A percentile compares a stretch with the other conserved stretches of the same genome.
phyloP scores from a whole-genome alignment of 2,797 vertebrate genomes.

The Enteromius anoplus region DNA sequence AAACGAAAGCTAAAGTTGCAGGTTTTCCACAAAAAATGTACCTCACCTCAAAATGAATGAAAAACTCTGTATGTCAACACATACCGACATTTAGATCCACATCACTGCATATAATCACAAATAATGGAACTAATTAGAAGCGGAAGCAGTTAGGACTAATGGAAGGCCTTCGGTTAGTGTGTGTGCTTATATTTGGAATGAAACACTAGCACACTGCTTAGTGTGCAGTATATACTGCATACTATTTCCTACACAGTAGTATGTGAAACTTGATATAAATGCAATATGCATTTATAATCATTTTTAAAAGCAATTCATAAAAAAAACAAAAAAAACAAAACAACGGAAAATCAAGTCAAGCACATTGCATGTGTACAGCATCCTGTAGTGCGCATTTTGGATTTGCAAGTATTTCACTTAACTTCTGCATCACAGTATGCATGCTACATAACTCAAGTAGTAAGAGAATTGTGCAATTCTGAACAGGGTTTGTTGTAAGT shows the following conservation, averaged over 20 bases:
- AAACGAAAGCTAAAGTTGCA: neutral
- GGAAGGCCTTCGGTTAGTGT: neutral
- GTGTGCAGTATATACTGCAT: neutral
- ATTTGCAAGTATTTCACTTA: neutral
- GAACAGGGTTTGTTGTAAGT: neutral
- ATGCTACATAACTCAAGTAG: neutral
- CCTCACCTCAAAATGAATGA: neutral
- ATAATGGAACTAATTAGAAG: conserved; percentile 35
- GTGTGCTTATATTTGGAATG: conserved; percentile 9
- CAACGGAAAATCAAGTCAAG: neutral
- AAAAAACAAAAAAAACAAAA: too few species aligned
- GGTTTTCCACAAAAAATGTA: neutral
- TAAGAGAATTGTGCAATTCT: neutral
- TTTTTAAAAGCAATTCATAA: neutral
- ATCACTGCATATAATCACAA: conserved; percentile 32
- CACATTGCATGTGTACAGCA: neutral
- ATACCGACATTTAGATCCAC: conserved; percentile 7
- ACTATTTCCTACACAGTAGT: neutral
- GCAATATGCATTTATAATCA: neutral
- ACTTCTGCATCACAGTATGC: neutral
- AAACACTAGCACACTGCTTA: neutral
- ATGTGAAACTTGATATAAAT: neutral
- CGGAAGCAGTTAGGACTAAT: conserved; percentile 41
- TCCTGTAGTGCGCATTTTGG: neutral
- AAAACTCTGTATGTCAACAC: conserved; percentile 13